Evolutionary conservation across 2,797 vertebrate genomes (phyloP).

Genomic region (Halcyon leucocephala): DNA sequence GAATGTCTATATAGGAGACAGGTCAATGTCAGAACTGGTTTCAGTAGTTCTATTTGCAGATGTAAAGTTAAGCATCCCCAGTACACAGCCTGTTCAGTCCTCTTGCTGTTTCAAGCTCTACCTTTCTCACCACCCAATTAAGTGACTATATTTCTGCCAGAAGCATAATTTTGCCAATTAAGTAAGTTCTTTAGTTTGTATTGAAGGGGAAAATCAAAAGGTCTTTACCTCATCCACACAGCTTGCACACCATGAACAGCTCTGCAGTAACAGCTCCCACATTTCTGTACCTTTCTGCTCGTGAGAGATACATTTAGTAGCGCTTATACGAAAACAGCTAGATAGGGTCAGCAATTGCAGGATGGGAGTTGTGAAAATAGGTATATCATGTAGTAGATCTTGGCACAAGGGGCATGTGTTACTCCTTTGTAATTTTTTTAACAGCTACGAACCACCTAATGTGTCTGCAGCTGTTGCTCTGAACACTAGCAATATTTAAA

Average conservation of each 20-base stretch:
- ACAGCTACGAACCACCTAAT: not conserved
- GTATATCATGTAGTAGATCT: not conserved
- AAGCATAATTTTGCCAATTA: not conserved
- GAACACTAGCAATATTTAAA: not conserved
- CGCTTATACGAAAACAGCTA: not conserved
- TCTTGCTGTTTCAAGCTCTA: not conserved
- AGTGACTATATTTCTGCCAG: not conserved
- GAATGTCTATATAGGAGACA: not conserved
- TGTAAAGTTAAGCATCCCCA: not conserved
- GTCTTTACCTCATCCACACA: not conserved
- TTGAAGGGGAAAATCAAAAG: not conserved
- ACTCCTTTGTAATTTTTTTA: not conserved
- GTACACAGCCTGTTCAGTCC: not conserved
- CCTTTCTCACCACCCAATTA: not conserved
- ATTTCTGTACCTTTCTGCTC: not conserved
- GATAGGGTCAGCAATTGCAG: not conserved
- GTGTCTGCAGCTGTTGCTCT: not conserved
- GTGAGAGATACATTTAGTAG: not conserved
- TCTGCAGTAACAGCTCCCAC: not conserved
- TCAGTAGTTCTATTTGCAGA: not conserved
- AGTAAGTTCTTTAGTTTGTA: not conserved
- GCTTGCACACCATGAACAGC: not conserved
- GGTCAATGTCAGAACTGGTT: not conserved
- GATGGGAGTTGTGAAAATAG: not conserved
- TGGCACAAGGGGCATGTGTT: not conserved